These are phyloP conservation scores for Rhea americana DNA, from an alignment of 2,113 vertebrate species.

Conservation along the genomic window DNA sequence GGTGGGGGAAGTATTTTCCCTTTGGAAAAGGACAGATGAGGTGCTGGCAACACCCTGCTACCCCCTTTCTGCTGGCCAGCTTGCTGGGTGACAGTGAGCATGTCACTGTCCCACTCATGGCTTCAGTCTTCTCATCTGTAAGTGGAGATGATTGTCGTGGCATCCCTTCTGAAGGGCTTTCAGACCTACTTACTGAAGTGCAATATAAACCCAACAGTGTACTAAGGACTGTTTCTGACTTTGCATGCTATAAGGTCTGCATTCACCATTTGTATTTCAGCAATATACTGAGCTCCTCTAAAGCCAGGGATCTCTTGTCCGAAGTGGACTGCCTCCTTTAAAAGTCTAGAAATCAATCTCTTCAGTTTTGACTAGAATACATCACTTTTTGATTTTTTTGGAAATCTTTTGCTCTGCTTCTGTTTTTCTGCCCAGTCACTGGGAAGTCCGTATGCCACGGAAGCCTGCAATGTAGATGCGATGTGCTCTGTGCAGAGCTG, in stretches of 20 bases:
- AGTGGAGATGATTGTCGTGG: background rate
- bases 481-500: background rate
- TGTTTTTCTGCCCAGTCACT: background rate
- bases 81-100: background rate
- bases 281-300: fast-evolving
- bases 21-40: background rate
- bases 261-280: background rate
- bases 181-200: background rate
- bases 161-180: background rate
- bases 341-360: background rate
- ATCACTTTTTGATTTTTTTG: background rate
- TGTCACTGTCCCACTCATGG: background rate
- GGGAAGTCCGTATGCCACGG: background rate
- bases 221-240: background rate
- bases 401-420: background rate
- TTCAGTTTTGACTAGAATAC: background rate
- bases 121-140: background rate
- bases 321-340: background rate
- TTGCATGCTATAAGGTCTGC: background rate
- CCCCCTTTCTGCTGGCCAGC: background rate
- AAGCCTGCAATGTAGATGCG: background rate
- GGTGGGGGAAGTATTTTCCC: background rate
- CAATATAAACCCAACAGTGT: fast-evolving
- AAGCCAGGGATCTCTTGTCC: background rate
- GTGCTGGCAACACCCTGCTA: fast-evolving